Base-by-base conservation (phyloP, 1,140 invertebrate genomes). In the Hyles euphorbiae region DNA sequence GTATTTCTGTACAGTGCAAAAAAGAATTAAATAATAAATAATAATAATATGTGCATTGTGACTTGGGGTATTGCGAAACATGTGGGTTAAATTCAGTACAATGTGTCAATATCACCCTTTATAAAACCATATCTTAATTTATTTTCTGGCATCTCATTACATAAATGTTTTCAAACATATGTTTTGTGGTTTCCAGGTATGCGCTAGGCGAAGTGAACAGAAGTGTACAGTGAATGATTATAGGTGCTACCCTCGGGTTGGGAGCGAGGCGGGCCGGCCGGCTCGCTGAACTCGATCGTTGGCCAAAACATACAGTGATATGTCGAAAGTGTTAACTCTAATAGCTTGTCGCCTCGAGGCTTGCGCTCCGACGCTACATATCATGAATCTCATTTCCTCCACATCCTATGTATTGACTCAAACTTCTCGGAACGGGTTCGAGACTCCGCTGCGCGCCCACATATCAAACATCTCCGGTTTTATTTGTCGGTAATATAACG, bases 191-290 rank as follows among this genome's bases (percentile, higher is more conserved):
- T 72, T 70, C 11, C 69, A 70, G 70, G 65, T 69, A 59, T 10
- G 49, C 59, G 43, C 45, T 47, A 56, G n/a, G 53, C 45, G n/a
- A 48, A 74, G 64, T 81, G 74, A 72, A 78, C 65, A 67, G 65
- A 75, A 67, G 74, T 86, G 83, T 85, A 83, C 75, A 85, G 78
- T 81, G 72, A 80, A 76, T 64, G 73, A 74, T 73, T 74, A 74
- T 74, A 75, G 79, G 82, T 85, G 82, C 82, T 87, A 81, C 65
- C 69, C 68, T 68, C 47, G 47, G 50, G 32, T 48, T 65, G 54
- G 60, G 61, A 65, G 66, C 50, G 60, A 58, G 61, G 64, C 62
- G 48, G 59, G 56, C 55, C 46, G 46, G 46, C 36, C 36, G 36
- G 36, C 36, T 40, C 36, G 36, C 36, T 8, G 4, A 5, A 40